Evolutionary conservation across 2,888 invertebrate species (phyloP).

Genomic region (Rhingia rostrata): DNA sequence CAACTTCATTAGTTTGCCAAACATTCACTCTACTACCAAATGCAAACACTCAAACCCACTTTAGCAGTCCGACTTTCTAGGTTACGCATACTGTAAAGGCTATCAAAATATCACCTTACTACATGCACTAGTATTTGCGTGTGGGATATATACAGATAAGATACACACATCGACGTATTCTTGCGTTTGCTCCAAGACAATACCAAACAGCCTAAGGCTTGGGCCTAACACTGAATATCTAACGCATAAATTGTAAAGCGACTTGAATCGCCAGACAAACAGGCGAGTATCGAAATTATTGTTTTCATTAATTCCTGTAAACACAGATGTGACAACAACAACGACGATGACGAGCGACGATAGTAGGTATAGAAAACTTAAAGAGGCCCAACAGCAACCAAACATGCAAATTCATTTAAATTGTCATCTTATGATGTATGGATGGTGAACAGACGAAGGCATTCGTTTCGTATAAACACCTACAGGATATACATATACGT

Average conservation of each 20-base stretch:
- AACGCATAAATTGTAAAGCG: constrained; percentile 55
- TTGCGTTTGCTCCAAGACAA: background rate
- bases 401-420: constrained; percentile 61
- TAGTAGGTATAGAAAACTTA: too few relatives aligned
- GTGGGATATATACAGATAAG: too few relatives aligned
- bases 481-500: background rate
- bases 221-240: constrained; percentile 66
- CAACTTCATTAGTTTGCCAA: constrained; percentile 42
- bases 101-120: constrained; percentile 3
- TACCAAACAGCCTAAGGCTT: constrained; percentile 7
- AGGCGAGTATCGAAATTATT: constrained; percentile 66
- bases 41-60: constrained; percentile 32
- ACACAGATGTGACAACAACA: constrained; percentile 50
- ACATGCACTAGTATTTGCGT: background rate
- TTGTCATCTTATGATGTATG: background rate
- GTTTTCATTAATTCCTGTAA: constrained; percentile 64
- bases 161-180: too few relatives aligned
- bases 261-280: constrained; percentile 38
- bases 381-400: constrained; percentile 19
- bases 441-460: background rate
- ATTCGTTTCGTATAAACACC: too few relatives aligned
- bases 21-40: constrained; percentile 5
- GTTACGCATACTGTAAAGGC: constrained; percentile 8
- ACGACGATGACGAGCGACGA: too few relatives aligned
- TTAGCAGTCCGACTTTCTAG: constrained; percentile 14